Evolutionary conservation across 1,140 invertebrate species (phyloP).

Genomic region (Sycobia sp.): DNA sequence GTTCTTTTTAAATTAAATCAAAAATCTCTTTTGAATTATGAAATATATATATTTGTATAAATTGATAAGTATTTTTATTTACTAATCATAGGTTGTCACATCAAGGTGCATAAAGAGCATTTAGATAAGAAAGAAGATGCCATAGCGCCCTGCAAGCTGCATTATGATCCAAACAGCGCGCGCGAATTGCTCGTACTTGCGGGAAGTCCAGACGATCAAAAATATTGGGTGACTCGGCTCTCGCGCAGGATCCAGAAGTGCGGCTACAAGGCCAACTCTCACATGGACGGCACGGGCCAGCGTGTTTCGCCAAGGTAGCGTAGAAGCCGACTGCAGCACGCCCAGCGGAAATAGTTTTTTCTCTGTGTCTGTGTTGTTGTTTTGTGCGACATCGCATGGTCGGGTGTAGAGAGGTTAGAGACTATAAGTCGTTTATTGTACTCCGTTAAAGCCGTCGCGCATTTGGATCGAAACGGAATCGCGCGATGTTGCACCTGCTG

Average conservation of each 20-base stretch:
- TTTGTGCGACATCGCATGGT: conserved; percentile 56
- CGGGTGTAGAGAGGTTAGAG: conserved; percentile 55
- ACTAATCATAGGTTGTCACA: conserved; percentile 80
- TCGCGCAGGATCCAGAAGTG: conserved; percentile 92
- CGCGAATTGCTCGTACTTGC: conserved; percentile 91
- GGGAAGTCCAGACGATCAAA: conserved; percentile 83
- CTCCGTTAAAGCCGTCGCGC: conserved; percentile 27
- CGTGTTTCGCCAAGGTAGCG: conserved; percentile 72
- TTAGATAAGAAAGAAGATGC: conserved; percentile 82
- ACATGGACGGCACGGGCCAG: conserved; percentile 66
- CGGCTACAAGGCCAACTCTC: conserved; percentile 86
- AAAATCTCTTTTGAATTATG: too few relatives aligned
- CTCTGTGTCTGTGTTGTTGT: conserved; percentile 49
- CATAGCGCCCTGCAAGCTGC: conserved; percentile 89
- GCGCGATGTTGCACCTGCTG: not conserved
- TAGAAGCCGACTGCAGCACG: conserved; percentile 46
- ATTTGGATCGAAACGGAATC: not conserved
- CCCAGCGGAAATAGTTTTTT: conserved; percentile 33
- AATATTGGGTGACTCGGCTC: conserved; percentile 88
- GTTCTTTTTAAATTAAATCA: too few relatives aligned
- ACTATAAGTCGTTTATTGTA: too few relatives aligned
- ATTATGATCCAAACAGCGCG: conserved; percentile 90
- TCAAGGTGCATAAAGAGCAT: conserved; percentile 97
- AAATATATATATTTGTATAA: too few relatives aligned
- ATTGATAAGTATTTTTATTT: not conserved